These are phyloP conservation scores for Eumaeus atala DNA, from an alignment of 1,140 invertebrate genomes.

Conservation along the genomic window DNA sequence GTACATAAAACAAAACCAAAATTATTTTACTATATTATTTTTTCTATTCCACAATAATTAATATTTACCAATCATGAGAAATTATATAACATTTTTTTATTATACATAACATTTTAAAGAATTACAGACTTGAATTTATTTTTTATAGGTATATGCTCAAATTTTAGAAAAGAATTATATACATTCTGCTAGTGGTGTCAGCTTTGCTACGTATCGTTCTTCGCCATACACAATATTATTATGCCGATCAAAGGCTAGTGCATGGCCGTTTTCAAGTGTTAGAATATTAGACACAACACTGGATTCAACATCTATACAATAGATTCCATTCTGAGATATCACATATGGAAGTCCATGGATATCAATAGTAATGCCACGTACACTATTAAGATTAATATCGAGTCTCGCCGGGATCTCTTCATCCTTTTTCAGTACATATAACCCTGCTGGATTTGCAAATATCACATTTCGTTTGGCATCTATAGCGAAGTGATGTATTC, in stretches of 20 bases:
- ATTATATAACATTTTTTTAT: too few species aligned
- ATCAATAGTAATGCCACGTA: conserved; percentile 34
- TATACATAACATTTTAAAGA: too few species aligned
- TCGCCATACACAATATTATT: conserved; percentile 43
- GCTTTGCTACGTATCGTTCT: conserved; percentile 31
- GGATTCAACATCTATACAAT: conserved; percentile 27
- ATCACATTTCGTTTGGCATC: conserved; percentile 30
- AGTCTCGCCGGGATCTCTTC: conserved; percentile 20
- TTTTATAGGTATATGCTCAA: too few species aligned
- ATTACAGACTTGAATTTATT: too few species aligned
- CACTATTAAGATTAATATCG: conserved; percentile 23
- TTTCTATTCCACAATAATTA: too few species aligned
- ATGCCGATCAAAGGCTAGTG: conserved; percentile 38
- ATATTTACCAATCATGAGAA: too few species aligned
- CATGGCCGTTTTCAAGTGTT: conserved; percentile 31
- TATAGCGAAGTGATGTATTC: conserved; percentile 37
- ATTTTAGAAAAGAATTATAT: too few species aligned
- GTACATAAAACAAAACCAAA: too few species aligned
- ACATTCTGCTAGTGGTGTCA: conserved; percentile 11
- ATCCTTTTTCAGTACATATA: conserved; percentile 27
- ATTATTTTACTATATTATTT: too few species aligned
- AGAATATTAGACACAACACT: conserved; percentile 24
- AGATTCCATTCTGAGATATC: conserved; percentile 36
- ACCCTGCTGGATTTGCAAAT: conserved; percentile 32
- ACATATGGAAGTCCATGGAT: conserved; percentile 26